Evolutionary conservation across 2,888 invertebrate genomes (phyloP).

Genomic region (Meganola albula): DNA sequence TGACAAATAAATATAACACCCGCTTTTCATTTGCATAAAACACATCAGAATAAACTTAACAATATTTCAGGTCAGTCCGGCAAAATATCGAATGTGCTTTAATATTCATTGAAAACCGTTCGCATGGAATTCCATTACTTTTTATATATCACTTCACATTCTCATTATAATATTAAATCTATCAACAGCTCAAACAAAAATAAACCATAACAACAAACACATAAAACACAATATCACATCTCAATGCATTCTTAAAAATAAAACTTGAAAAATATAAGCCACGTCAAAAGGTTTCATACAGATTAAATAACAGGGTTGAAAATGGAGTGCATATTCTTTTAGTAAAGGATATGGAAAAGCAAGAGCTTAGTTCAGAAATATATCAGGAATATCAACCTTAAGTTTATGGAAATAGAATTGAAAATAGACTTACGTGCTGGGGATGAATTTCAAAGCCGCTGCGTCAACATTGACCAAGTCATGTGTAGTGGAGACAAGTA

Average conservation of each 20-base stretch:
- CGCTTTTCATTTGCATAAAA: no score
- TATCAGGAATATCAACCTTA: constrained; percentile 17
- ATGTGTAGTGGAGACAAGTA: constrained; percentile 44
- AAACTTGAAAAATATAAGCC: no score
- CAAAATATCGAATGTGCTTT: constrained; percentile 9
- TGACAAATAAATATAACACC: no score
- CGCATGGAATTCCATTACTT: constrained; percentile 42
- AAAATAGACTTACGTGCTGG: constrained; percentile 41
- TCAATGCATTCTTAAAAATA: constrained; percentile 1
- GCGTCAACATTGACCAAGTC: constrained; percentile 42
- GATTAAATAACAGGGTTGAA: constrained; percentile 30
- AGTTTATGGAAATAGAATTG: constrained; percentile 15
- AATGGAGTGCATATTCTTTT: constrained; percentile 21
- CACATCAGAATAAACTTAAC: not conserved
- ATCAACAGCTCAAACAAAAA: constrained; percentile 19
- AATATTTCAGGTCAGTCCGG: constrained; percentile 11
- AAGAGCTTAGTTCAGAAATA: constrained; percentile 14
- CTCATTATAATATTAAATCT: constrained; percentile 56
- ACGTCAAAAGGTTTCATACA: no score
- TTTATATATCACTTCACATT: constrained; percentile 40
- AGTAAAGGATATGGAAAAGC: constrained; percentile 21
- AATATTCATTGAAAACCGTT: constrained; percentile 38
- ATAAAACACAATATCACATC: constrained; percentile 14
- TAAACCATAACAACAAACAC: constrained; percentile 7
- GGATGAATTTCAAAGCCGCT: constrained; percentile 27